Conservation (phyloP, 2,113 vertebrate species). For the Actinemys pallida region DNA sequence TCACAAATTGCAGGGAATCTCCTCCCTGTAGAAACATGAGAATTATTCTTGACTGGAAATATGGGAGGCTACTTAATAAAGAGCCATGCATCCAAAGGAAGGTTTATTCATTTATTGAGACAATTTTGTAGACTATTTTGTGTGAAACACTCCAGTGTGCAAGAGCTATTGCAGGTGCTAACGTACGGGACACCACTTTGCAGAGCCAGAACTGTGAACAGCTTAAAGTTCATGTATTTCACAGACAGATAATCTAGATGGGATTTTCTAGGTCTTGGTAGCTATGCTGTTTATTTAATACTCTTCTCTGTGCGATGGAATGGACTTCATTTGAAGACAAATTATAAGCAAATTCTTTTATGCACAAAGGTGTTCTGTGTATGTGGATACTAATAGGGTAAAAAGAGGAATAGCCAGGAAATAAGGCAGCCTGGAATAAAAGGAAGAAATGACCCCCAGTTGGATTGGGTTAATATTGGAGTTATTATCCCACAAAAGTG, state of each 20-base stretch:
- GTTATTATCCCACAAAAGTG: accelerated
- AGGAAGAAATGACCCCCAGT: neutral
- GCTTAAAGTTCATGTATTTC: too few relatives aligned
- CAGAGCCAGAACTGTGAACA: too few relatives aligned
- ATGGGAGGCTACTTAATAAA: neutral
- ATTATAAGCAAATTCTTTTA: too few relatives aligned
- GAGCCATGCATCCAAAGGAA: neutral
- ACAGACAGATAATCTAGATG: accelerated
- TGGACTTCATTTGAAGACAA: too few relatives aligned
- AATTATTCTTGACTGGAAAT: neutral
- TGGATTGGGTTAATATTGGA: neutral
- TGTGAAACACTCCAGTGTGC: neutral
- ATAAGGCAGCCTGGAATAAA: slow-evolving; percentile 6
- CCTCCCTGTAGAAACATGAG: neutral
- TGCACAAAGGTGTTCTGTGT: too few relatives aligned
- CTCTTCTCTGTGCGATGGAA: too few relatives aligned
- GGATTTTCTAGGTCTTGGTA: too few relatives aligned
- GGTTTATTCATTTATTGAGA: neutral
- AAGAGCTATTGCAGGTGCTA: too few relatives aligned
- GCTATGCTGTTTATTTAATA: too few relatives aligned
- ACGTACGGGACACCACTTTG: accelerated
- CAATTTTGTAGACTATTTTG: neutral
- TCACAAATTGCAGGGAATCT: neutral
- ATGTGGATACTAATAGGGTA: neutral
- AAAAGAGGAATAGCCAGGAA: neutral